phyloP scores from a whole-genome alignment of 2,797 vertebrate species.

The Ciconia nigra region DNA sequence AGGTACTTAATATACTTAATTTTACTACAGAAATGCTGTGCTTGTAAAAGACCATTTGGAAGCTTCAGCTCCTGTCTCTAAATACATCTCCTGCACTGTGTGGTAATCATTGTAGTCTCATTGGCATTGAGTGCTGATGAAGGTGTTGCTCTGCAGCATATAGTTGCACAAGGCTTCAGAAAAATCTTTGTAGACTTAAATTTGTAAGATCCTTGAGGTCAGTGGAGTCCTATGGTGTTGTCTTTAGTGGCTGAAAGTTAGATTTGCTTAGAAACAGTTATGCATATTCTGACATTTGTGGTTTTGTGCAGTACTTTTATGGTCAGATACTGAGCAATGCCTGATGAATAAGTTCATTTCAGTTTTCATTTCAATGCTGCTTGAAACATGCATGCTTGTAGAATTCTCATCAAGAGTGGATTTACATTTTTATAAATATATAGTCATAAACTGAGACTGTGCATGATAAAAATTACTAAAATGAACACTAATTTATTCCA shows the following conservation, averaged over 20 bases:
- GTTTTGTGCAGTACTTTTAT: background rate
- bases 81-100: background rate
- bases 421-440: background rate
- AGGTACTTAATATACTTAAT: background rate
- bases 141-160: background rate
- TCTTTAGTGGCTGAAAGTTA: background rate
- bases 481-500: background rate
- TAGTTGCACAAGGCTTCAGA: background rate
- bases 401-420: background rate
- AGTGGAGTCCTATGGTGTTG: background rate
- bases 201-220: background rate
- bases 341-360: background rate
- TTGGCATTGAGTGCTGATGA: background rate
- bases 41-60: background rate
- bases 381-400: background rate
- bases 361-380: background rate
- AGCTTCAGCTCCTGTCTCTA: background rate
- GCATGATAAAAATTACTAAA: background rate
- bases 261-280: background rate
- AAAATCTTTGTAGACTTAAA: background rate
- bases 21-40: background rate
- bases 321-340: background rate
- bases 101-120: background rate
- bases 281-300: background rate
- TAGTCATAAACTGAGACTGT: background rate